Base-by-base conservation (phyloP, 2,113 vertebrate species). In the Terrapene triunguis region DNA sequence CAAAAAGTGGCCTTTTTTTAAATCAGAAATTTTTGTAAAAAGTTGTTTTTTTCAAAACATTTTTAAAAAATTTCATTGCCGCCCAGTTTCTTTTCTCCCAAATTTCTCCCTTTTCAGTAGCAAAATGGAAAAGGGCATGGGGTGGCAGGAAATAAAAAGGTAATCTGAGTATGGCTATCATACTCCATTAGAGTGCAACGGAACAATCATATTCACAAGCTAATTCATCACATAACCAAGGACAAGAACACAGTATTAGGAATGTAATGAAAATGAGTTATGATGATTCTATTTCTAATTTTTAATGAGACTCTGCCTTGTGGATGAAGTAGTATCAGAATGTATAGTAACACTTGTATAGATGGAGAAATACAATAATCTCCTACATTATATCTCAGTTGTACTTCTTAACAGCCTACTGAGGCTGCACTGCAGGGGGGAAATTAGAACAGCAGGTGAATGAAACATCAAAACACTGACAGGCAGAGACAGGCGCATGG, bases 401-500 rank as follows among this genome's bases (percentile, higher is more conserved):
- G 24, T 17, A 53, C 1, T 35, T 72, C 19, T 1, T 62, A 95
- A 85, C 83, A 95, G 92, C 53, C 96, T 91, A 19, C 89, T 94
- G 47, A 81, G 65, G n/a, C 38, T 0, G 3, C 0, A 0, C 24
- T 48, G 10, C 82, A 94, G 85, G 96, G 65, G 93, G 93, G 94
- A 97, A 96, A 97, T 97, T 87, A 97, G 96, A 93, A 97, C 89
- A 95, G 83, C 53, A 80, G 84, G 94, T 50, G 89, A 95, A 91
- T 6, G 55, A 5, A 55, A 19, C 32, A 12, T 92, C 54, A 87
- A 62, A 85, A 51, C 2, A 80, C 14, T 1, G 0, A 72, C 80
- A 97, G 88, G 59, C 59, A 32, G 29, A 62, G 21, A 54, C 14
- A 54, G 53, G 19, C 53, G 8, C 53, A 54, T 54, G 21, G 53